These are phyloP conservation scores for Seladonia tumulorum DNA, from an alignment of 2,888 invertebrate species.

Conservation along the genomic window DNA sequence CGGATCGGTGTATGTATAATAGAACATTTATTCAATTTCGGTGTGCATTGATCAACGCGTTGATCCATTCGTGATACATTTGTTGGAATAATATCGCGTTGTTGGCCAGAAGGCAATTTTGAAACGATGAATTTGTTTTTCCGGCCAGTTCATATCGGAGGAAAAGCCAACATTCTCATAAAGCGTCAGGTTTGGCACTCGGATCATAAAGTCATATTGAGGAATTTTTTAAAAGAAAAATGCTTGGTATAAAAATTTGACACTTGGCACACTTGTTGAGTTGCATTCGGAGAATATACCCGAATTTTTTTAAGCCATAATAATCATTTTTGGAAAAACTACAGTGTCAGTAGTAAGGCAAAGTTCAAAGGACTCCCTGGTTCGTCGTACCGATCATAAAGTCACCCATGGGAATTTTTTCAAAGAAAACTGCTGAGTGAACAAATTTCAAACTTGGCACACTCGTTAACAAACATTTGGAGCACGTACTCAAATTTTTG, in stretches of 20 bases:
- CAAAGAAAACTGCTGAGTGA: fast-evolving
- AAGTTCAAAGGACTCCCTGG: not conserved
- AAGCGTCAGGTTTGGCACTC: too few relatives aligned
- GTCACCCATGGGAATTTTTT: not conserved
- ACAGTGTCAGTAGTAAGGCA: not conserved
- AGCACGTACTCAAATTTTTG: not conserved
- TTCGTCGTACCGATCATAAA: not conserved
- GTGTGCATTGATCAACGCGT: too few relatives aligned
- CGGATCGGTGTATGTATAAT: too few relatives aligned
- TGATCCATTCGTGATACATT: too few relatives aligned
- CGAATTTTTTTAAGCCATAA: not conserved
- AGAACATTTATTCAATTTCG: too few relatives aligned
- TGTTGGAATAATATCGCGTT: too few relatives aligned
- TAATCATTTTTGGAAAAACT: not conserved
- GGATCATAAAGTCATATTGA: not conserved
- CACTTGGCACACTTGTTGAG: not conserved
- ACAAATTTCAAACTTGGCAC: not conserved
- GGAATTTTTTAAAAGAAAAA: not conserved
- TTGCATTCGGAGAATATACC: not conserved
- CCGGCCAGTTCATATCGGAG: too few relatives aligned
- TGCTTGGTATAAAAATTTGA: not conserved
- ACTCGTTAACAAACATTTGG: not conserved
- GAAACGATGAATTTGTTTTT: too few relatives aligned
- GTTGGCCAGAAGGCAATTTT: too few relatives aligned
- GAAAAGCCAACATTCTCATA: too few relatives aligned